Percentiles rank a stretch among this genome's conserved stretches.
phyloP scores from a whole-genome alignment of 2,113 vertebrate genomes.

The Equus przewalskii region DNA sequence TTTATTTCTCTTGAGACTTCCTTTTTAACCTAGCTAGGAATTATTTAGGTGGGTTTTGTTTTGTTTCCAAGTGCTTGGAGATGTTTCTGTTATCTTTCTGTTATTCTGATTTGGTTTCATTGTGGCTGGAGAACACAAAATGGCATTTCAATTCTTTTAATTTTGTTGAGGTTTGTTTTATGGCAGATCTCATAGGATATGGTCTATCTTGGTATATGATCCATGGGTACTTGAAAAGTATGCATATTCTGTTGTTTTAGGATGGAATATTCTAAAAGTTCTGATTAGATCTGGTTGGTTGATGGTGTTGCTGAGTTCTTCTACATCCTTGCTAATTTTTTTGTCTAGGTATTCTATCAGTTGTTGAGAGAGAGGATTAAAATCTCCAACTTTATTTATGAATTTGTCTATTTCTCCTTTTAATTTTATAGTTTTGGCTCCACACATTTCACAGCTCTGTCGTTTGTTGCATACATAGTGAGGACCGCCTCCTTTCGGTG shows the following conservation, averaged over 20 bases:
- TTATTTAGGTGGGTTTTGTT: conserved; percentile 8
- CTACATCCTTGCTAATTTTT: neutral
- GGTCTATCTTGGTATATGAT: neutral
- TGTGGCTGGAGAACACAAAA: neutral
- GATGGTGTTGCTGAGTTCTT: neutral
- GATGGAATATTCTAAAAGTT: neutral
- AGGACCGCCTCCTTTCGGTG: neutral
- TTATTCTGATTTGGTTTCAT: conserved; percentile 35
- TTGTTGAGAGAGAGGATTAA: neutral
- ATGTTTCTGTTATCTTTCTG: neutral
- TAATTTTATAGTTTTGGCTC: neutral
- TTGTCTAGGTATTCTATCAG: neutral
- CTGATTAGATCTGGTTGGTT: neutral
- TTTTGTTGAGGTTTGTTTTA: conserved; percentile 13
- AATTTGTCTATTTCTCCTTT: conserved; percentile 16
- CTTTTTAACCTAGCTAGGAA: neutral
- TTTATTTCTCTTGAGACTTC: neutral
- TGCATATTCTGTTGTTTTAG: neutral
- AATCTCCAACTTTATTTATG: neutral
- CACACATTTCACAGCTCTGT: neutral
- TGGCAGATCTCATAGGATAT: neutral
- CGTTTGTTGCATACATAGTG: neutral
- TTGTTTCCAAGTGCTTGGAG: neutral
- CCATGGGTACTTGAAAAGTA: neutral
- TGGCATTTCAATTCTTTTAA: conserved; percentile 6